These are phyloP conservation scores for Drosophila ohnishii DNA, from an alignment of 1,140 invertebrate species.

Conservation along the genomic window DNA sequence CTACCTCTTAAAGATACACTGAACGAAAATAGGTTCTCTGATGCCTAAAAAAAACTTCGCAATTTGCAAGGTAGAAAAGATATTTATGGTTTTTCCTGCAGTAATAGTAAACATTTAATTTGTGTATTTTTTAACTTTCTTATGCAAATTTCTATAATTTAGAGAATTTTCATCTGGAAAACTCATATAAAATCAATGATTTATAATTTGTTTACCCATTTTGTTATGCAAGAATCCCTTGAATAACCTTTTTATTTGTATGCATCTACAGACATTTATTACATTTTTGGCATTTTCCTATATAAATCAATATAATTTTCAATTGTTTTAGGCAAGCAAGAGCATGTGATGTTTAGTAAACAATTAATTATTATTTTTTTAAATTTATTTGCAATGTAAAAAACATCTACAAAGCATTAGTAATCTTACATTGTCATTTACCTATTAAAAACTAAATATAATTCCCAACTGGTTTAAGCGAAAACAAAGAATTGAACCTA, in stretches of 20 bases:
- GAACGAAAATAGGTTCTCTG: background rate
- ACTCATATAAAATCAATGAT: background rate
- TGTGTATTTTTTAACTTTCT: background rate
- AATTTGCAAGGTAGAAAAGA: no score
- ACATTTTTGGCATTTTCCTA: background rate
- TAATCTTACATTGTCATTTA: background rate
- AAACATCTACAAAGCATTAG: no score
- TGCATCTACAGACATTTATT: background rate
- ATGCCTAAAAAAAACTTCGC: no score
- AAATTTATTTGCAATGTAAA: no score
- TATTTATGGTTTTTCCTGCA: no score
- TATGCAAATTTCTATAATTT: background rate
- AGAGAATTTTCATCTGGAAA: background rate
- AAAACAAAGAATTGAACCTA: background rate
- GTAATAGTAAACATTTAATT: no score
- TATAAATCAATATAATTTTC: background rate
- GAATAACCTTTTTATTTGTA: background rate
- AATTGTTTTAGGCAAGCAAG: background rate
- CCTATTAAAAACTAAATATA: background rate
- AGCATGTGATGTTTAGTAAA: background rate
- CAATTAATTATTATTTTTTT: no score
- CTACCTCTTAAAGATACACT: slow-evolving; percentile 10
- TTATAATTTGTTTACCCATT: background rate
- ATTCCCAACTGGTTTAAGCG: background rate
- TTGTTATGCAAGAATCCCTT: background rate